These are phyloP conservation scores for Gymnodraco acuticeps DNA, from an alignment of 2,797 vertebrate species.

Conservation along the genomic window DNA sequence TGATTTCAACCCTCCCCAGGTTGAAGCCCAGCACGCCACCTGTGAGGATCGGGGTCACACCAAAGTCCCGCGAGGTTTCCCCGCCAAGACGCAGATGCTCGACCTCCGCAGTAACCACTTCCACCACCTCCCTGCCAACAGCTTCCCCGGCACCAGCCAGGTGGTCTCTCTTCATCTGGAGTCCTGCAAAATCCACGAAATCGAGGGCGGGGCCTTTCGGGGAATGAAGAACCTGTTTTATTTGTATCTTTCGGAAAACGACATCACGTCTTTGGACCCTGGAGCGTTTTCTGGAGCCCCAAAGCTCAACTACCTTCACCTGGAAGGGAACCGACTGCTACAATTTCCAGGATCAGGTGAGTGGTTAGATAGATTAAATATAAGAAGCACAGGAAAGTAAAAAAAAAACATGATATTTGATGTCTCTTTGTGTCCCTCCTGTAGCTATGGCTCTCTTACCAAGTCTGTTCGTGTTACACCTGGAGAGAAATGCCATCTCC, in stretches of 20 bases:
- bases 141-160: slow-evolving; percentile 83
- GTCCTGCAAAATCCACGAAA: slow-evolving; percentile 81
- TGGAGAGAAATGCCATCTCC: slow-evolving; percentile 87
- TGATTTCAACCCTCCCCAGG: slow-evolving; percentile 45
- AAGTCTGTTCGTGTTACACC: slow-evolving; percentile 88
- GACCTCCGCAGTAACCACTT: slow-evolving; percentile 89
- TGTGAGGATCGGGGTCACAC: slow-evolving; percentile 85
- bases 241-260: slow-evolving; percentile 91
- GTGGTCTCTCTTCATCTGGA: slow-evolving; percentile 92
- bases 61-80: slow-evolving; percentile 89
- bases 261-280: slow-evolving; percentile 80
- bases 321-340: slow-evolving; percentile 88
- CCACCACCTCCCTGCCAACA: slow-evolving; percentile 76
- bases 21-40: slow-evolving; percentile 82
- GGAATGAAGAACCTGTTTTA: slow-evolving; percentile 89
- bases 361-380: background rate
- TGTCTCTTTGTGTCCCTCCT: slow-evolving; percentile 22
- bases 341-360: slow-evolving; percentile 81
- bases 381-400: background rate
- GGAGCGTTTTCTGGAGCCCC: slow-evolving; percentile 83
- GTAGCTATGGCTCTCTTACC: slow-evolving; percentile 81
- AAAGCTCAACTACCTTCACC: slow-evolving; percentile 88
- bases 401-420: background rate
- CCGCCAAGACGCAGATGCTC: slow-evolving; percentile 85
- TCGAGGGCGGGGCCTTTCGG: slow-evolving; percentile 84